Evolutionary conservation across 2,888 invertebrate genomes (phyloP).

Genomic region (Erannis defoliaria): DNA sequence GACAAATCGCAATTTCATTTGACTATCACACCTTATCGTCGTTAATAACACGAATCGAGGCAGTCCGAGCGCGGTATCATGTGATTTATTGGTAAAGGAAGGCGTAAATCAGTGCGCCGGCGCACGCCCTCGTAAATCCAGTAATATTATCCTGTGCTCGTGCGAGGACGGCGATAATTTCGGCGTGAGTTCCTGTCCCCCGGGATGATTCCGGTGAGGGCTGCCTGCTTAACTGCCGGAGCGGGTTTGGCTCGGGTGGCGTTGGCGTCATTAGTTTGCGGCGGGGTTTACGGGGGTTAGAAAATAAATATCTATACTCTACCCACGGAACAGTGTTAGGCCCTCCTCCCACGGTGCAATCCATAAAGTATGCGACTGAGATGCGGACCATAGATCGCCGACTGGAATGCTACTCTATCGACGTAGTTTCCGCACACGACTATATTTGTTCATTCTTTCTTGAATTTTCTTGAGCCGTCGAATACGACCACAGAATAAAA

Average conservation of each 20-base stretch:
- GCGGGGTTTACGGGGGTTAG: neutral
- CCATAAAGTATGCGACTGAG: no score
- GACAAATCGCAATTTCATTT: constrained; percentile 17
- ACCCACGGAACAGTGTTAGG: no score
- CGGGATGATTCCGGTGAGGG: constrained; percentile 25
- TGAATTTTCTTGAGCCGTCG: no score
- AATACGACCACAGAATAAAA: no score
- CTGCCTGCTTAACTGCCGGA: constrained; percentile 10
- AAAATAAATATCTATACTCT: neutral
- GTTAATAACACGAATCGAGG: constrained; percentile 16
- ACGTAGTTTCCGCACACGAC: no score
- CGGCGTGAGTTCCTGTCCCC: constrained; percentile 38
- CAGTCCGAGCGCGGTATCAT: constrained; percentile 15
- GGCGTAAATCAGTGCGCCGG: constrained; percentile 80
- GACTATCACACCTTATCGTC: constrained; percentile 13
- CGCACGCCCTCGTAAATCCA: constrained; percentile 81
- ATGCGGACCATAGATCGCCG: no score
- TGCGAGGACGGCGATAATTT: constrained; percentile 42
- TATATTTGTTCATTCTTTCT: no score
- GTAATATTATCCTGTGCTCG: constrained; percentile 67
- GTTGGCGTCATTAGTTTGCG: constrained; percentile 3
- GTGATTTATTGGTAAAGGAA: constrained; percentile 61
- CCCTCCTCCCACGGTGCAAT: no score
- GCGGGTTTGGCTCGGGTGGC: constrained; percentile 3
- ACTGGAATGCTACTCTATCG: no score